Conservation (phyloP, 2,797 vertebrate species). For the Tokudaia muenninki region DNA sequence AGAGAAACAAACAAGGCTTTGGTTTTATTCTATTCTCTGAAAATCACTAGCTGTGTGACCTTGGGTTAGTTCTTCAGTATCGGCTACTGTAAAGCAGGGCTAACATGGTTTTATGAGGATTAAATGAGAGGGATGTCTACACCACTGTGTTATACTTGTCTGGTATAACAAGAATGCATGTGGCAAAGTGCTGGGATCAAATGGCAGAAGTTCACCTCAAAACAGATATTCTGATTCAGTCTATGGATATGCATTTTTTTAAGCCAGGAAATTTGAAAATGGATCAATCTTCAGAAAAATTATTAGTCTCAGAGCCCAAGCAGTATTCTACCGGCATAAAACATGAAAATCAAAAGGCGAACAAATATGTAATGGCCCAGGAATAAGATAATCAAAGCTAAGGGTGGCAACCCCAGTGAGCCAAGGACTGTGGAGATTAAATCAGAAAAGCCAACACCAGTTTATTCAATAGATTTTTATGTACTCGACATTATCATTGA, state of each 20-base stretch:
- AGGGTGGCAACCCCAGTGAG: neutral
- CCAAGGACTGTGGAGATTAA: neutral
- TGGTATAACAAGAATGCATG: neutral
- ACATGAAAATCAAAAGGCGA: neutral
- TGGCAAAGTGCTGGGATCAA: neutral
- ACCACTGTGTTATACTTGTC: neutral
- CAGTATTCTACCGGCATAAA: neutral
- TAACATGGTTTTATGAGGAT: constrained; percentile 30
- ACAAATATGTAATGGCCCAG: neutral
- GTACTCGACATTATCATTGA: neutral
- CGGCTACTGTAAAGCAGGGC: neutral
- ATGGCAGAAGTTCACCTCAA: constrained; percentile 33
- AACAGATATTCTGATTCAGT: neutral
- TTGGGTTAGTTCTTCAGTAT: constrained; percentile 16
- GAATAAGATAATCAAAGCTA: constrained; percentile 7
- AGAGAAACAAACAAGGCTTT: constrained; percentile 58
- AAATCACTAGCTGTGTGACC: constrained; percentile 45
- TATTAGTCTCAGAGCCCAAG: neutral
- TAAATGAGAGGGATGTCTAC: constrained; percentile 29
- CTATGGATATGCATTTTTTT: neutral
- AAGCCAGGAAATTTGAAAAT: neutral
- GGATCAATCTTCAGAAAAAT: neutral
- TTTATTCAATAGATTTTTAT: constrained; percentile 8
- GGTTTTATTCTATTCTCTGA: constrained; percentile 53
- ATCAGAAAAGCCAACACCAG: neutral